Conservation (phyloP, 2,797 vertebrate species). For the Liparis tanakae region DNA sequence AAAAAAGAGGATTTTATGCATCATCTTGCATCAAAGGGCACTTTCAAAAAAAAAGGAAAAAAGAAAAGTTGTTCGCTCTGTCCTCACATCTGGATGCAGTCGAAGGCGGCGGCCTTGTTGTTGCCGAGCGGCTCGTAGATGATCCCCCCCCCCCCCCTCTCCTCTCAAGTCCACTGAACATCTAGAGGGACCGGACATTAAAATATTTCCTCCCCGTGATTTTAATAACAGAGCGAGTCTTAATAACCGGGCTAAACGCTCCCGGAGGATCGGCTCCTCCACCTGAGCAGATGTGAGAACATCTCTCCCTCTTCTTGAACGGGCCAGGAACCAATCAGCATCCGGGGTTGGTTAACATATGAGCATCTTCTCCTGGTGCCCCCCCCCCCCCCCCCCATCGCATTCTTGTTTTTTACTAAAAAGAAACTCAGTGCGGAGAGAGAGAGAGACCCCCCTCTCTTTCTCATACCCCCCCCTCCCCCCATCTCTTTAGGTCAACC, state of each 20-base stretch:
- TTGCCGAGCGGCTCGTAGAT: conserved; percentile 42
- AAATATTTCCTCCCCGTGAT: background rate
- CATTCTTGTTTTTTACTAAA: conserved; percentile 67
- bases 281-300: conserved; percentile 53
- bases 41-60: conserved; percentile 10
- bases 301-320: conserved; percentile 48
- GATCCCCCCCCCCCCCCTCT: conserved; percentile 41
- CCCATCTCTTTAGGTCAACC: conserved; percentile 83
- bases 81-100: conserved; percentile 83
- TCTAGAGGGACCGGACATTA: background rate
- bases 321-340: conserved; percentile 57
- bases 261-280: conserved; percentile 19
- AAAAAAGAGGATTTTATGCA: conserved; percentile 71
- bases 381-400: no score
- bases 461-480: conserved; percentile 70
- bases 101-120: no score
- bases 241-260: conserved; percentile 26
- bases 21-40: conserved; percentile 75
- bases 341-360: conserved; percentile 69
- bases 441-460: conserved; percentile 33
- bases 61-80: conserved; percentile 50
- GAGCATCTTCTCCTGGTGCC: conserved; percentile 76
- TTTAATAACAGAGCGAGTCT: conserved; percentile 16
- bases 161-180: conserved; percentile 35
- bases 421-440: conserved; percentile 53